These are phyloP conservation scores for Macrostomum lignano DNA, from an alignment of 1,140 invertebrate species.

Conservation along the genomic window DNA sequence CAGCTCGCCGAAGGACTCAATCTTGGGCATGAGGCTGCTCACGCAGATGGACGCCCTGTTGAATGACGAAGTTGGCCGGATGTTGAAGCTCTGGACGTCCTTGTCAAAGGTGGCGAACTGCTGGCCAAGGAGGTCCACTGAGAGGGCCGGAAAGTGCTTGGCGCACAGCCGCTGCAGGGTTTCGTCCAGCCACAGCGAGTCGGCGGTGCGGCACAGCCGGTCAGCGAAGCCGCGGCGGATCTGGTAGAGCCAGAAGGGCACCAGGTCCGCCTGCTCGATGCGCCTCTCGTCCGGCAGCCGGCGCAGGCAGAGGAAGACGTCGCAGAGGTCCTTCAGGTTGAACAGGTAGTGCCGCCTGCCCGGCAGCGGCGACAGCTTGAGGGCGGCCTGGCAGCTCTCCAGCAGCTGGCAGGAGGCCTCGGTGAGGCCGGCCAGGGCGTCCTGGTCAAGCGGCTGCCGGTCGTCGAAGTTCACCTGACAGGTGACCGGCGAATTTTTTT, in stretches of 20 bases:
- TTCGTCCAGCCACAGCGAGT: conserved; percentile 20
- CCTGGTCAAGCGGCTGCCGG: conserved; percentile 16
- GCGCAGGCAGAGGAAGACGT: conserved; percentile 22
- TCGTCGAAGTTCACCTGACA: too few species aligned
- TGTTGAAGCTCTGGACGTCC: too few species aligned
- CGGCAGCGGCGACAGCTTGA: conserved; percentile 16
- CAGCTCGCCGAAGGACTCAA: too few species aligned
- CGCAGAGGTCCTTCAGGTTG: conserved; percentile 20
- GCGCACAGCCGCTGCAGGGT: conserved; percentile 12
- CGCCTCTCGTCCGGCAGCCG: conserved; percentile 18
- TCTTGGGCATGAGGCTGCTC: too few species aligned
- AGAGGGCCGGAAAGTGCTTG: background rate
- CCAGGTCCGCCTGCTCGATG: conserved; percentile 18
- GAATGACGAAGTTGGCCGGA: too few species aligned
- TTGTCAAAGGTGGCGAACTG: background rate
- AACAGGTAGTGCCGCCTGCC: conserved; percentile 24
- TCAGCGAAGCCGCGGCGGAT: conserved; percentile 18
- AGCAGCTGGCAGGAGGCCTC: conserved; percentile 20
- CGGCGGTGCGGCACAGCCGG: conserved; percentile 14
- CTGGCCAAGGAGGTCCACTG: background rate
- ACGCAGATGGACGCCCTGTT: too few species aligned
- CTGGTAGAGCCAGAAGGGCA: conserved; percentile 24
- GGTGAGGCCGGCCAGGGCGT: conserved; percentile 21
- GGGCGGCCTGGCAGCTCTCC: conserved; percentile 14
- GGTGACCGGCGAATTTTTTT: too few species aligned